Conservation (phyloP, 2,113 vertebrate genomes). For the Microcebus jonahi region DNA sequence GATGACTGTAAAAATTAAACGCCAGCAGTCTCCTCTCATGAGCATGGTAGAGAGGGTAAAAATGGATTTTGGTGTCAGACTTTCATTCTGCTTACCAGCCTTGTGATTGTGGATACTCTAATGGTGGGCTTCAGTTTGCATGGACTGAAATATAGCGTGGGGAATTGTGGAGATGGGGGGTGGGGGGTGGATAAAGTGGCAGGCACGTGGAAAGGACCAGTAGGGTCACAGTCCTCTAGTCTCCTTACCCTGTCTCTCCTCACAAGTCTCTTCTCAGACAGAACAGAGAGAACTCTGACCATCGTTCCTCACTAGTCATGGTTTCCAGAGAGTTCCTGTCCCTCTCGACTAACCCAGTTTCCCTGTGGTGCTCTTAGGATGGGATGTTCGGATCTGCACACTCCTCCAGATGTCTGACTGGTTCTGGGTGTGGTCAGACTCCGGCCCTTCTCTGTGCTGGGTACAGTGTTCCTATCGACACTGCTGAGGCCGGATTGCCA, state of each 20-base stretch:
- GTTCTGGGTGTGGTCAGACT: not conserved
- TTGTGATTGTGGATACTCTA: not conserved
- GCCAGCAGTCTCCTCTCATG: not conserved
- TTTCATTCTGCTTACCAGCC: not conserved
- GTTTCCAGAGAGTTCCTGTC: not conserved
- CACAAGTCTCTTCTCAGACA: not conserved
- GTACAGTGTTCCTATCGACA: not conserved
- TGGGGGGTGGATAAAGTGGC: rapidly evolving
- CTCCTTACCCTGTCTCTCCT: not conserved
- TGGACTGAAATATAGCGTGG: not conserved
- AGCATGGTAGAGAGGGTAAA: not conserved
- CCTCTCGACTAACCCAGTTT: not conserved
- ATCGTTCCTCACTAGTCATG: not conserved
- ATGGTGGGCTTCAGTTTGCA: not conserved
- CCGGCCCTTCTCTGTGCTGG: not conserved
- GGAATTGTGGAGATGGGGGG: not conserved
- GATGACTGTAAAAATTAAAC: not conserved
- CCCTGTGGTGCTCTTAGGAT: not conserved
- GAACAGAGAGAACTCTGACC: not conserved
- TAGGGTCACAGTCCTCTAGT: not conserved
- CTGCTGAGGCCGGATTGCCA: not conserved
- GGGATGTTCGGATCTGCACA: not conserved
- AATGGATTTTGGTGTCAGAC: not conserved
- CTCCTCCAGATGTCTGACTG: not conserved
- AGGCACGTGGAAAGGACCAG: not conserved